These are phyloP conservation scores for Tichodroma muraria DNA, from an alignment of 2,113 vertebrate species.

Conservation along the genomic window DNA sequence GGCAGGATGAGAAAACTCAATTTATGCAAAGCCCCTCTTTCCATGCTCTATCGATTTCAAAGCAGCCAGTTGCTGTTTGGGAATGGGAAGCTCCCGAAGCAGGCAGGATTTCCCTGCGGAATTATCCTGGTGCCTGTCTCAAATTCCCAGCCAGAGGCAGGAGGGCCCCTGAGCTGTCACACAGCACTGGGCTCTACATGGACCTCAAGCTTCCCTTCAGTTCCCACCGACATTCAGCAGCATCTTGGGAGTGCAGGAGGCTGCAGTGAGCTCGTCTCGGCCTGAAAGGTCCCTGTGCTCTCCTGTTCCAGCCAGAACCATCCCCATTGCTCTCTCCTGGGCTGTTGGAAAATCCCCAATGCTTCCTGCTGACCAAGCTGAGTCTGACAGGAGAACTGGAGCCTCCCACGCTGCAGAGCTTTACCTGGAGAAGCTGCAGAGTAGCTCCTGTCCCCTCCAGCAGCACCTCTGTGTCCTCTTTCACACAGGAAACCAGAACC, in stretches of 20 bases:
- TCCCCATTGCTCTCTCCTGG: neutral
- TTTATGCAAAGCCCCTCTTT: neutral
- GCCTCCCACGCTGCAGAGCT: neutral
- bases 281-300: neutral
- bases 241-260: neutral
- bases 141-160: neutral
- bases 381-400: neutral
- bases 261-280: rapidly evolving
- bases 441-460: neutral
- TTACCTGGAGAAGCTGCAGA: neutral
- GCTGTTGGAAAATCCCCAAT: neutral
- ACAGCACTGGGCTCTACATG: rapidly evolving
- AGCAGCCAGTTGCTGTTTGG: neutral
- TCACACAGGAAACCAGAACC: neutral
- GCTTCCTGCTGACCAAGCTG: neutral
- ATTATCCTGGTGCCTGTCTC: neutral
- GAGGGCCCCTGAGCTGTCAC: neutral
- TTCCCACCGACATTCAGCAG: rapidly evolving
- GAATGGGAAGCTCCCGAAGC: neutral
- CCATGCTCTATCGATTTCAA: neutral
- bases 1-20: neutral
- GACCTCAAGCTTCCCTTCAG: neutral
- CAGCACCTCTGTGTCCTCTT: neutral
- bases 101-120: neutral
- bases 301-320: neutral